phyloP scores from a whole-genome alignment of 2,797 vertebrate genomes.

The Zenarchopterus dispar region DNA sequence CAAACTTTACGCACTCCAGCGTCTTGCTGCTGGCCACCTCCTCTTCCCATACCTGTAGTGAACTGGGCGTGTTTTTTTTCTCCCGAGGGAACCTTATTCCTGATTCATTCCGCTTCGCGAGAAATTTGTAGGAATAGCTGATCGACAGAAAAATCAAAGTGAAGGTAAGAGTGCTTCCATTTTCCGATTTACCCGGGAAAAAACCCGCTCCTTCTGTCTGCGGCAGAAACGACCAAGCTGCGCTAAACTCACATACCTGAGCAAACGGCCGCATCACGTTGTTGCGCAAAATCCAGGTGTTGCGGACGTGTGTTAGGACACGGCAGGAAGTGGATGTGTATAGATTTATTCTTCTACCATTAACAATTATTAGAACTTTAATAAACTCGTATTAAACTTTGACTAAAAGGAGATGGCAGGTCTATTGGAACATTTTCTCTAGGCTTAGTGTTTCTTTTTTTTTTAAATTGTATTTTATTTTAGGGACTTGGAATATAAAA shows the following conservation, averaged over 20 bases:
- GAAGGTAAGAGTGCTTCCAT: constrained; percentile 54
- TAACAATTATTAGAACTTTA: not conserved
- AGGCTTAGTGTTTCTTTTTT: not conserved
- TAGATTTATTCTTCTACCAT: not conserved
- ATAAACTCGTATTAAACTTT: not conserved
- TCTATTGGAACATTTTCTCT: not conserved
- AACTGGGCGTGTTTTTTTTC: constrained; percentile 52
- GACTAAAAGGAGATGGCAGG: not conserved
- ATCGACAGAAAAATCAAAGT: constrained; percentile 12
- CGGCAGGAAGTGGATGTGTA: not conserved
- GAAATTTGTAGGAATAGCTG: constrained; percentile 34
- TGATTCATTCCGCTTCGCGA: constrained; percentile 13
- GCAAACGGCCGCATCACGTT: not conserved
- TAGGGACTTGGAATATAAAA: too few relatives aligned
- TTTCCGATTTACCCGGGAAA: not conserved
- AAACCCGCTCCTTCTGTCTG: not conserved
- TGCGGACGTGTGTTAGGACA: not conserved
- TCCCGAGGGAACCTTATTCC: constrained; percentile 10
- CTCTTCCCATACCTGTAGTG: constrained; percentile 31
- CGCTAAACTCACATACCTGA: not conserved
- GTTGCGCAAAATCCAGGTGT: constrained; percentile 8
- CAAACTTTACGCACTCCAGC: constrained; percentile 1
- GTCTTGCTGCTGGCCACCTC: constrained; percentile 1
- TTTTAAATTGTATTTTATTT: not conserved
- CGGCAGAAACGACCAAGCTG: not conserved